A percentile compares a stretch with the other conserved stretches of the same genome.
These are phyloP conservation scores for Ophion obscuratus DNA, from an alignment of 2,888 invertebrate species.

Conservation along the genomic window DNA sequence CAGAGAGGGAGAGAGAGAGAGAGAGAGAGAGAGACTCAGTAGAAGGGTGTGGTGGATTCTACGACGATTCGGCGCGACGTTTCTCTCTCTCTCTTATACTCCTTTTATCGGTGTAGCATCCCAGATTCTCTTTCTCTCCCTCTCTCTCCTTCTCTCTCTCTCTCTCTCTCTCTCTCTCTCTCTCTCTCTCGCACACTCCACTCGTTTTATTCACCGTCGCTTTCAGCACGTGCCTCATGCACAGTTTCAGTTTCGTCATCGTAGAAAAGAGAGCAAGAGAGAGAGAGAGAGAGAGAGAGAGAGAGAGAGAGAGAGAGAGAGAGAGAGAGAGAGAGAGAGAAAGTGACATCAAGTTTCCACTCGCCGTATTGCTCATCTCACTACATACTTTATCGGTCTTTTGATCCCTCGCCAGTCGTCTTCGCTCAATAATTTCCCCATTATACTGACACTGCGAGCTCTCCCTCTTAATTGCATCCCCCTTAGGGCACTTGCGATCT, in stretches of 20 bases:
- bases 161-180: slow-evolving; percentile 51
- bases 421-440: slow-evolving; percentile 32
- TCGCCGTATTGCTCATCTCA: slow-evolving; percentile 46
- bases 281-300: not conserved
- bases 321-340: not conserved
- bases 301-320: slow-evolving; percentile 26
- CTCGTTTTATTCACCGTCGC: slow-evolving; percentile 48
- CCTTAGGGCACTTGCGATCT: slow-evolving; percentile 22
- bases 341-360: slow-evolving; percentile 58
- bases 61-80: slow-evolving; percentile 72
- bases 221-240: slow-evolving; percentile 76
- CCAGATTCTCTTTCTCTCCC: slow-evolving; percentile 48
- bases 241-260: slow-evolving; percentile 59
- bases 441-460: slow-evolving; percentile 23
- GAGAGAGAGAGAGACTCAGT: slow-evolving; percentile 61
- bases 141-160: slow-evolving; percentile 49
- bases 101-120: slow-evolving; percentile 19
- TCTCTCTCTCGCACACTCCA: slow-evolving; percentile 44
- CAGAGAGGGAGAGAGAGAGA: slow-evolving; percentile 59
- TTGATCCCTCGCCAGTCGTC: slow-evolving; percentile 37
- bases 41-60: slow-evolving; percentile 69
- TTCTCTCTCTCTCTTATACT: slow-evolving; percentile 55
- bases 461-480: slow-evolving; percentile 51
- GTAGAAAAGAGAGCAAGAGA: not conserved
- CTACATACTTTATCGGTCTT: slow-evolving; percentile 45